Percentiles rank a stretch among this genome's conserved stretches.
Evolutionary conservation across 2,113 vertebrate genomes (phyloP).

Genomic region (Vanacampus margaritifer): DNA sequence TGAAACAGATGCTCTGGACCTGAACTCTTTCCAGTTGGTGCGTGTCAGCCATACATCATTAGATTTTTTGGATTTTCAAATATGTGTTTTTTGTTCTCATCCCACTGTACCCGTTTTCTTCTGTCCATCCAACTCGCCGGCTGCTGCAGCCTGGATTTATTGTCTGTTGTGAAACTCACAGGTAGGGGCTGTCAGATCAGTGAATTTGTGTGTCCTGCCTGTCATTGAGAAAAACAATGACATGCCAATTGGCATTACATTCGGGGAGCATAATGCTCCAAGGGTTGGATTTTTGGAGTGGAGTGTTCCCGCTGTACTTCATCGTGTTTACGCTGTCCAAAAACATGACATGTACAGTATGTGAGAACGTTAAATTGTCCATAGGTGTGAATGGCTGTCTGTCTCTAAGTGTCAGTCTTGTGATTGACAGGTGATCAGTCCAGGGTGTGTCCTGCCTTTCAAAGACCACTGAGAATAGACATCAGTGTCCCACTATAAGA

Average conservation of each 20-base stretch:
- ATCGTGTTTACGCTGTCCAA: background rate
- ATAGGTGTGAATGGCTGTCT: background rate
- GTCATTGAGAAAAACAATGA: background rate
- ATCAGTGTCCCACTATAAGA: background rate
- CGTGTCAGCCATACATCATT: background rate
- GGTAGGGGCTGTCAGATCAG: background rate
- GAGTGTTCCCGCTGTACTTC: background rate
- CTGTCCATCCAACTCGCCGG: background rate
- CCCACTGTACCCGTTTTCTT: background rate
- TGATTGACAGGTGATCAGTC: background rate
- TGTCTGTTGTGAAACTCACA: background rate
- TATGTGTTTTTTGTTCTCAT: background rate
- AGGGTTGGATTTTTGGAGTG: background rate
- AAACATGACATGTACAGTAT: background rate
- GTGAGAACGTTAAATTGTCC: no score
- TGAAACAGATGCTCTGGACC: background rate
- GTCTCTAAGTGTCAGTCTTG: background rate
- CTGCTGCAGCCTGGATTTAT: slow-evolving; percentile 1
- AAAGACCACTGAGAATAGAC: background rate
- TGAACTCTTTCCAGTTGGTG: background rate
- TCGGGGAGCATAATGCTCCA: background rate
- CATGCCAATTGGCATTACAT: background rate
- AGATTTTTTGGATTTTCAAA: background rate
- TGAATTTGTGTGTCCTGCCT: background rate
- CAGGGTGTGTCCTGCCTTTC: background rate